Conservation (phyloP, 92 coral and sea anemone species). For the Zoanthus gigantus region DNA sequence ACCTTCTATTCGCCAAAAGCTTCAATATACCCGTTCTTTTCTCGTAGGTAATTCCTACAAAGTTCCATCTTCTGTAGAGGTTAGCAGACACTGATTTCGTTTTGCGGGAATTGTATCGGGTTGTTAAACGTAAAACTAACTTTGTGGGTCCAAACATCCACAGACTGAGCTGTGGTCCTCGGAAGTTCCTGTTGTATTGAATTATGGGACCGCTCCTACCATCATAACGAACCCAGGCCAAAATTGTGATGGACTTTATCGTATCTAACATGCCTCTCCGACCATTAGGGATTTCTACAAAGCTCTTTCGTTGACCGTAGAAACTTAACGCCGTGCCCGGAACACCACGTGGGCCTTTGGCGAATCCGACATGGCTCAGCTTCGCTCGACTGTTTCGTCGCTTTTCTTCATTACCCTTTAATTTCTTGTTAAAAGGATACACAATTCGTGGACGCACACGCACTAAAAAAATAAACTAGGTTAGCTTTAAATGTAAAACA, state of each 20-base stretch:
- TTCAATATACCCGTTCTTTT: neutral
- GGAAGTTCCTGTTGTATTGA: conserved; percentile 63
- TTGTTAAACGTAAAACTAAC: conserved; percentile 74
- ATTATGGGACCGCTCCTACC: conserved; percentile 78
- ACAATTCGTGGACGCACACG: conserved; percentile 15
- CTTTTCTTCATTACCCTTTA: neutral
- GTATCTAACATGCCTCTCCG: conserved; percentile 63
- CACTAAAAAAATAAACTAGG: neutral
- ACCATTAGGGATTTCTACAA: conserved; percentile 75
- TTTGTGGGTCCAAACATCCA: conserved; percentile 76
- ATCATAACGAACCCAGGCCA: conserved; percentile 75
- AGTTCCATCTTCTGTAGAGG: conserved; percentile 9
- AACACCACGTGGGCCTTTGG: conserved; percentile 76
- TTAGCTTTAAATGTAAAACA: neutral
- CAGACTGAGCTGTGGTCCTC: conserved; percentile 72
- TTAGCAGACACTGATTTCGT: neutral
- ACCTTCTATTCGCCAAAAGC: neutral
- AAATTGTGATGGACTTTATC: conserved; percentile 69
- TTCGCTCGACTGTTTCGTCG: conserved; percentile 67
- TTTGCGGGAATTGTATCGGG: conserved; percentile 30
- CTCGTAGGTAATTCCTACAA: conserved; percentile 16
- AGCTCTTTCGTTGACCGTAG: conserved; percentile 71
- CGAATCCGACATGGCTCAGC: conserved; percentile 54
- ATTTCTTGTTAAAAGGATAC: neutral
- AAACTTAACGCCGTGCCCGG: conserved; percentile 68